Base-by-base conservation (phyloP, 2,888 invertebrate genomes). In the Strigamia transsilvanica region DNA sequence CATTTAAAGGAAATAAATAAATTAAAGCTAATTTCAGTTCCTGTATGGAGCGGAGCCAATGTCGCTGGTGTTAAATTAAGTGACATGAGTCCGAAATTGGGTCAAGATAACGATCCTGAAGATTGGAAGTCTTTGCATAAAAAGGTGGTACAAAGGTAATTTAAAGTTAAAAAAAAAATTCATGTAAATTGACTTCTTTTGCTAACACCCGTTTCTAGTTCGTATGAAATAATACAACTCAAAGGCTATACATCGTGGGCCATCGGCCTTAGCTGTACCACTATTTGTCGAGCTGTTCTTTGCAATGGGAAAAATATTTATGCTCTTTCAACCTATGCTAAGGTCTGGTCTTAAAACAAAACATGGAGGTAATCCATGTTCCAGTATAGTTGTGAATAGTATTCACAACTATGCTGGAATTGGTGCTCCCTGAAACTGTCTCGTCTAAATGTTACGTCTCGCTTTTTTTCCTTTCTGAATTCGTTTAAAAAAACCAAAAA, bases 241-340 rank as follows among this genome's bases (percentile, higher is more conserved):
- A 96, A 96, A 89, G 96, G 96, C 4, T 96, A 95, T 89, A 96
- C 96, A 0, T 94, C 94, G 23, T 96, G 95, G 95, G 96, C 95
- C 12, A 94, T 96, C 85, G 96, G 95, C 1, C 90, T 95, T 61
- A 94, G 94, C 85, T 91, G 93, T 7, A 90, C 94, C 0, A 90
- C 93, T 84, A 88, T 96, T 77, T 91, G 92, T n/a, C 90, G 91
- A 80, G 91, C 93, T 56, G 91, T 95, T 82, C 88, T 95, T 82
- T 90, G 91, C 83, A 95, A 96, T 86, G 91, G 92, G 0, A 91
- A 91, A 87, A 92, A 92, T 85, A 91, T 95, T 46, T 94, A 93
- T 83, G 93, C 95, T 0, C 92, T 96, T 0, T 94, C 94, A 7
- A 94, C 94, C 32, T 90, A 92, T 84, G 91, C 94, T 66, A 91